Percentiles rank a stretch among this genome's conserved stretches.
These are phyloP conservation scores for Perccottus glenii DNA, from an alignment of 2,113 vertebrate species.

Conservation along the genomic window DNA sequence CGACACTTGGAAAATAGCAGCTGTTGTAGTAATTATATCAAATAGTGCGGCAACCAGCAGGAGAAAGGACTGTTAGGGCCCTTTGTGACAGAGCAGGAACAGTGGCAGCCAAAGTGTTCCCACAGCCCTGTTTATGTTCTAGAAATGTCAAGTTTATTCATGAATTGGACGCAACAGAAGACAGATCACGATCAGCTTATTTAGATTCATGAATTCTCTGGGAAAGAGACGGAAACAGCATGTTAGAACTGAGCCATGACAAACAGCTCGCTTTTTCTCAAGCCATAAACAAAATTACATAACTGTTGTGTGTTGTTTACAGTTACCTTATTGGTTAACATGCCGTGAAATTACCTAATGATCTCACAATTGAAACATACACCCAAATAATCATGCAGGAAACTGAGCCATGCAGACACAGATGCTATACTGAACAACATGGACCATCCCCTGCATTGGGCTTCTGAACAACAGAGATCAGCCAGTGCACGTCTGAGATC, in stretches of 20 bases:
- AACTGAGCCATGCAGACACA: too few species aligned
- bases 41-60: conserved; percentile 2
- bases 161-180: conserved; percentile 10
- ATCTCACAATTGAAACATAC: too few species aligned
- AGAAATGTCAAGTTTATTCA: not conserved
- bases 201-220: conserved; percentile 14
- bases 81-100: not conserved
- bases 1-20: too few species aligned
- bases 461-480: too few species aligned
- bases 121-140: not conserved
- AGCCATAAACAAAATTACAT: not conserved
- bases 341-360: too few species aligned
- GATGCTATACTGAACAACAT: too few species aligned
- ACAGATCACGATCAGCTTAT: conserved; percentile 15
- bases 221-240: not conserved
- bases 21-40: conserved; percentile 11
- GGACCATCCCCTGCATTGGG: too few species aligned
- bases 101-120: not conserved
- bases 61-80: not conserved
- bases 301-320: not conserved
- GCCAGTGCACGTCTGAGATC: too few species aligned
- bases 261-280: not conserved
- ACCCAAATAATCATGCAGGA: too few species aligned
- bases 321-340: too few species aligned
- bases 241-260: not conserved